These are phyloP conservation scores for Tenualosa ilisha DNA, from an alignment of 2,797 vertebrate genomes.

Conservation along the genomic window DNA sequence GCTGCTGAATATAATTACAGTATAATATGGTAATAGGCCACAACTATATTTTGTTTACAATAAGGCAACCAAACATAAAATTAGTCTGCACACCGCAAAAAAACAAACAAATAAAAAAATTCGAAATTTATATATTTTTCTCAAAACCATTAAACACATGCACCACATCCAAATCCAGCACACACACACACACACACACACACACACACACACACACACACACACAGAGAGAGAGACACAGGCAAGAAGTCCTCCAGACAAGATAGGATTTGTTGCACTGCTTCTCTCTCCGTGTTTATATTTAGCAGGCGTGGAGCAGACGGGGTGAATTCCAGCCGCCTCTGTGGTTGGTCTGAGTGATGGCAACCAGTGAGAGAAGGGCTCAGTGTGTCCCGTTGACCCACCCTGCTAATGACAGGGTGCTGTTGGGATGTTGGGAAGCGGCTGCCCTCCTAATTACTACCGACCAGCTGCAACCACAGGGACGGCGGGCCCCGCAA, in stretches of 20 bases:
- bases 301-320: constrained; percentile 70
- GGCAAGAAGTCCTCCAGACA: constrained; percentile 66
- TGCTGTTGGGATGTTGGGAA: constrained; percentile 55
- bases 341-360: constrained; percentile 64
- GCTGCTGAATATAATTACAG: not conserved
- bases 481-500: constrained; percentile 50
- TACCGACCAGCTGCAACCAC: constrained; percentile 65
- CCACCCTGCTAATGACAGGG: constrained; percentile 77
- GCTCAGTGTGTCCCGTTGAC: constrained; percentile 68
- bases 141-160: not conserved
- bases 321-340: constrained; percentile 70
- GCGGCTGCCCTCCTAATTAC: constrained; percentile 72
- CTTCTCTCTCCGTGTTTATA: constrained; percentile 59
- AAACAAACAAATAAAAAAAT: not conserved
- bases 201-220: not conserved
- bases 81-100: not conserved
- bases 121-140: not conserved
- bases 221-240: constrained; percentile 60
- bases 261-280: constrained; percentile 74
- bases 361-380: constrained; percentile 48
- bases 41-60: not conserved
- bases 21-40: not conserved
- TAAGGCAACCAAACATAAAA: not conserved
- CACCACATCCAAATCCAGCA: not conserved
- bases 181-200: constrained; percentile 54